Percentiles rank a stretch among this genome's conserved stretches.
Conservation (phyloP, 2,888 invertebrate genomes). For the Dermolepida albohirtum region DNA sequence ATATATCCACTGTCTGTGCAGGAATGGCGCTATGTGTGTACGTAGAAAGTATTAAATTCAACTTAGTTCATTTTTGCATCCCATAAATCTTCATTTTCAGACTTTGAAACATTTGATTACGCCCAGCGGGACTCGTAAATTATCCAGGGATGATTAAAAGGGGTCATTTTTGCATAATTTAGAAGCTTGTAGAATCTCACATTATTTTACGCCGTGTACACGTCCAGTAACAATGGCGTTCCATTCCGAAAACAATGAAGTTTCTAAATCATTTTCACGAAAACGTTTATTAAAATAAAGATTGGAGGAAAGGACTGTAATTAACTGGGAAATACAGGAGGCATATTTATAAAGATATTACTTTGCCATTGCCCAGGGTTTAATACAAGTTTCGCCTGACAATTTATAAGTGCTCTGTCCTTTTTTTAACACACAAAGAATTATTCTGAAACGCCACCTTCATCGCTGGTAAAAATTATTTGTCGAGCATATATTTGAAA, state of each 20-base stretch:
- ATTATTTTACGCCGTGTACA: background rate
- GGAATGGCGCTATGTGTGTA: background rate
- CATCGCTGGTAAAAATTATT: too few relatives aligned
- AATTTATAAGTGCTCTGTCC: too few relatives aligned
- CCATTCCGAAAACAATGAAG: constrained; percentile 2
- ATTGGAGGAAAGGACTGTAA: background rate
- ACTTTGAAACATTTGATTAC: background rate
- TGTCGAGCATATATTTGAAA: too few relatives aligned
- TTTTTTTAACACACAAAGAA: too few relatives aligned
- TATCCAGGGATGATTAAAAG: constrained; percentile 28
- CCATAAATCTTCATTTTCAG: constrained; percentile 20
- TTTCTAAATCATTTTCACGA: constrained; percentile 4
- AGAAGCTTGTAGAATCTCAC: background rate
- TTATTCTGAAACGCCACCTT: too few relatives aligned
- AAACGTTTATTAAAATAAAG: too few relatives aligned
- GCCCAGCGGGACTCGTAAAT: constrained; percentile 12
- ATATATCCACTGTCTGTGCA: background rate
- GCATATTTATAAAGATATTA: background rate
- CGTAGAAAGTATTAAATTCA: constrained; percentile 6
- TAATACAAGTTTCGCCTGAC: too few relatives aligned
- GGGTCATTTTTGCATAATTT: constrained; percentile 34
- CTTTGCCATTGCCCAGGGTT: too few relatives aligned
- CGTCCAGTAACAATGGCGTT: background rate
- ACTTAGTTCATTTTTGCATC: constrained; percentile 13
- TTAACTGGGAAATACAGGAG: background rate